Conservation (phyloP, 2,113 vertebrate species). For the Atlantisia rogersi region DNA sequence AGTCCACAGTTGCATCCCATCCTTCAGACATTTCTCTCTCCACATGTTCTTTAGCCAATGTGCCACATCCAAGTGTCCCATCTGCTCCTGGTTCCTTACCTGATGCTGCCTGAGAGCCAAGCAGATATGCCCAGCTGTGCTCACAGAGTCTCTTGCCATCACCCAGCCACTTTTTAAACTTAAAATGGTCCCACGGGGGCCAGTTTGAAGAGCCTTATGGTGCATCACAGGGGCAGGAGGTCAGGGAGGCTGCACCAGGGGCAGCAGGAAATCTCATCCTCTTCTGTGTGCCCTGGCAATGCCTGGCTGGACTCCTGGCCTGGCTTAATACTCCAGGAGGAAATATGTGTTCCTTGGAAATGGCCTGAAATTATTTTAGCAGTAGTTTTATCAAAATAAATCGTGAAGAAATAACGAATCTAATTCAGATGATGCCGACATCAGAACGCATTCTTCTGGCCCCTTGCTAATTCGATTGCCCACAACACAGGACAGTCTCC, state of each 20-base stretch:
- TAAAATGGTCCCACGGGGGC: fast-evolving
- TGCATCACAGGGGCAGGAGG: not conserved
- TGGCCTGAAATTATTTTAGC: not conserved
- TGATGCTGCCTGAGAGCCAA: fast-evolving
- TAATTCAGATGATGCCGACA: not conserved
- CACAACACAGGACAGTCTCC: not conserved
- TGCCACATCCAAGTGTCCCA: too few relatives aligned
- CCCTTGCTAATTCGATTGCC: not conserved
- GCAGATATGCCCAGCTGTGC: not conserved
- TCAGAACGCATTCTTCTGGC: not conserved
- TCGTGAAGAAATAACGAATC: not conserved
- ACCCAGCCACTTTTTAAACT: too few relatives aligned
- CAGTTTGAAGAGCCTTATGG: fast-evolving
- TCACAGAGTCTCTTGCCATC: fast-evolving
- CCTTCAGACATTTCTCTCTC: not conserved
- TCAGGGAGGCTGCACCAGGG: not conserved
- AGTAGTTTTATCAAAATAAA: not conserved
- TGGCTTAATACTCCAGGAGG: not conserved
- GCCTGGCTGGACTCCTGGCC: not conserved
- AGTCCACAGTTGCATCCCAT: too few relatives aligned
- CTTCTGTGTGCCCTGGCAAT: not conserved
- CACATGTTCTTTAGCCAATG: too few relatives aligned
- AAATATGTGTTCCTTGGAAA: not conserved
- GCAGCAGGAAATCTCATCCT: not conserved
- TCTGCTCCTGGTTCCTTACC: not conserved